A percentile compares a stretch with the other conserved stretches of the same genome.
phyloP scores from a whole-genome alignment of 2,888 invertebrate species.

The Ormyrus pomaceus region DNA sequence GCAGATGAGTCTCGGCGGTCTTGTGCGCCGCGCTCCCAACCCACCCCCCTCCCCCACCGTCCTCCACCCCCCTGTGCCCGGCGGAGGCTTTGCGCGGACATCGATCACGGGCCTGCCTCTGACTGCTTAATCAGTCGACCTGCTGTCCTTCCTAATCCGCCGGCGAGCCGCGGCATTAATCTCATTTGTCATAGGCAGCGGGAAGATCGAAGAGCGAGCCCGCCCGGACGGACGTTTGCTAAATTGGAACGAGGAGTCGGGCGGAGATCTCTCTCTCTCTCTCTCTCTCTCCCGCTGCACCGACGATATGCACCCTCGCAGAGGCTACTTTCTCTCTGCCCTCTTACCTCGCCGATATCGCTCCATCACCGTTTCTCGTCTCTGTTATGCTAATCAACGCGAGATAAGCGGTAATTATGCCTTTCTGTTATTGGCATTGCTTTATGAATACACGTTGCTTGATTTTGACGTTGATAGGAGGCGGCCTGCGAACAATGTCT shows the following conservation, averaged over 20 bases:
- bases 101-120: conserved; percentile 68
- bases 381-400: not conserved
- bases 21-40: too few species aligned
- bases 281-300: too few species aligned
- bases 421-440: too few species aligned
- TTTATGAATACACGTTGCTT: too few species aligned
- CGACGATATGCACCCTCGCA: not conserved
- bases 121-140: conserved; percentile 69
- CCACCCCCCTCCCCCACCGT: not conserved
- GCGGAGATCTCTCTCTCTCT: too few species aligned
- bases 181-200: conserved; percentile 68
- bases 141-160: conserved; percentile 66
- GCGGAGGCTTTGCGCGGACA: conserved; percentile 58
- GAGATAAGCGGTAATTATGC: too few species aligned
- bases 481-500: too few species aligned
- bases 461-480: too few species aligned
- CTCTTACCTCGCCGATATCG: not conserved
- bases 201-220: conserved; percentile 63
- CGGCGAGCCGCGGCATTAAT: conserved; percentile 67
- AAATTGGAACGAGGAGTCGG: conserved; percentile 58
- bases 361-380: not conserved
- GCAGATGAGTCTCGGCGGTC: conserved; percentile 67
- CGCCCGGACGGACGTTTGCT: conserved; percentile 61
- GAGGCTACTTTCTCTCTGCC: not conserved
- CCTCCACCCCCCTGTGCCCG: conserved; percentile 36